Conservation (phyloP, 2,113 vertebrate genomes). For the Ictalurus punctatus region DNA sequence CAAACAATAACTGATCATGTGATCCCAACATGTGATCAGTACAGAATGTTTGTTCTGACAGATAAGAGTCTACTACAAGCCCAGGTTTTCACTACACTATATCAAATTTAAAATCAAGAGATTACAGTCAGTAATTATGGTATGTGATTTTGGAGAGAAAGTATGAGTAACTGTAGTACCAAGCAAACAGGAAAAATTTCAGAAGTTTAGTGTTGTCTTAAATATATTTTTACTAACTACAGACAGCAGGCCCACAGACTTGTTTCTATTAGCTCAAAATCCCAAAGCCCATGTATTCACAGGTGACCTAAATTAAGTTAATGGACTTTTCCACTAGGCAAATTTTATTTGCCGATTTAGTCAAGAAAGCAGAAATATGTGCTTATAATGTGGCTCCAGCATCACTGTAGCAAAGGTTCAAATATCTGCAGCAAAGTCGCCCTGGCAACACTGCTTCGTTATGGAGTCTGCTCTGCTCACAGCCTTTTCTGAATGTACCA, state of each 20-base stretch:
- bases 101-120: background rate
- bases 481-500: background rate
- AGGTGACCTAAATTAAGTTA: background rate
- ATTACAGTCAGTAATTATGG: background rate
- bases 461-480: background rate
- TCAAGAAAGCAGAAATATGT: background rate
- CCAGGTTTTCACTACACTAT: background rate
- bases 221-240: background rate
- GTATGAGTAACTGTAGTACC: background rate
- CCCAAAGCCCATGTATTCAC: background rate
- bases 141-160: background rate
- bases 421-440: background rate
- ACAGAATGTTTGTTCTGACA: background rate
- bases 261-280: background rate
- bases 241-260: background rate
- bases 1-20: background rate
- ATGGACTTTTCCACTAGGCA: background rate
- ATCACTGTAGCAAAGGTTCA: background rate
- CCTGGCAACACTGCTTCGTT: background rate
- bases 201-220: background rate
- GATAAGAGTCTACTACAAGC: background rate
- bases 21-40: background rate
- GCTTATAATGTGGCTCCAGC: background rate
- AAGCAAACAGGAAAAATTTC: background rate
- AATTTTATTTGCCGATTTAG: background rate